A percentile compares a stretch with the other conserved stretches of the same genome.
Evolutionary conservation across 1,140 invertebrate species (phyloP).

Genomic region (Brachionus paranguensis): DNA sequence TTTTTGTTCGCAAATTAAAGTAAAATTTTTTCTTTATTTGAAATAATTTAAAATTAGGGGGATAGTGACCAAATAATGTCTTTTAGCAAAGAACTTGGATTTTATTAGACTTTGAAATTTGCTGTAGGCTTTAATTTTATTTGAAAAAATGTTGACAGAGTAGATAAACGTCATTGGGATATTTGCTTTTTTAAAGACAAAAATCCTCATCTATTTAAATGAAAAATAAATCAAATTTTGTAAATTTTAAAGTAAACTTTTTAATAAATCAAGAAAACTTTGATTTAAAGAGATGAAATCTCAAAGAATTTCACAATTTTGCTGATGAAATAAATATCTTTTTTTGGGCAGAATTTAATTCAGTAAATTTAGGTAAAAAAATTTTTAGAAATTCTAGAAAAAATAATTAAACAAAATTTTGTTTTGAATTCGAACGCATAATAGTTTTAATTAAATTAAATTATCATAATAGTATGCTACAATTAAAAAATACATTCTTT

Average conservation of each 20-base stretch:
- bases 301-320: neutral
- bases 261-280: too few relatives aligned
- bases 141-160: neutral
- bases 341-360: too few relatives aligned
- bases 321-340: too few relatives aligned
- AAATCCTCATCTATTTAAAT: neutral
- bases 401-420: too few relatives aligned
- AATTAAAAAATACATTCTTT: neutral
- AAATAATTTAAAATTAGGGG: too few relatives aligned
- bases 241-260: too few relatives aligned
- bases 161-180: neutral
- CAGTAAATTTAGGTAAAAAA: too few relatives aligned
- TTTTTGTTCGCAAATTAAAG: too few relatives aligned
- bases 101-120: neutral
- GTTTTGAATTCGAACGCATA: neutral
- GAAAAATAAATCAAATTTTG: neutral
- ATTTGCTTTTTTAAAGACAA: neutral
- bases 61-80: too few relatives aligned
- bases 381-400: too few relatives aligned
- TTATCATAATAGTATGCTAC: neutral
- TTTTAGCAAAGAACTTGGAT: too few relatives aligned
- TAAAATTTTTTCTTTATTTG: too few relatives aligned
- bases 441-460: neutral
- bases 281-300: neutral
- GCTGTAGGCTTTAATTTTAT: neutral